Conservation (phyloP, 2,888 invertebrate genomes). For the Himalopsyche japonica region DNA sequence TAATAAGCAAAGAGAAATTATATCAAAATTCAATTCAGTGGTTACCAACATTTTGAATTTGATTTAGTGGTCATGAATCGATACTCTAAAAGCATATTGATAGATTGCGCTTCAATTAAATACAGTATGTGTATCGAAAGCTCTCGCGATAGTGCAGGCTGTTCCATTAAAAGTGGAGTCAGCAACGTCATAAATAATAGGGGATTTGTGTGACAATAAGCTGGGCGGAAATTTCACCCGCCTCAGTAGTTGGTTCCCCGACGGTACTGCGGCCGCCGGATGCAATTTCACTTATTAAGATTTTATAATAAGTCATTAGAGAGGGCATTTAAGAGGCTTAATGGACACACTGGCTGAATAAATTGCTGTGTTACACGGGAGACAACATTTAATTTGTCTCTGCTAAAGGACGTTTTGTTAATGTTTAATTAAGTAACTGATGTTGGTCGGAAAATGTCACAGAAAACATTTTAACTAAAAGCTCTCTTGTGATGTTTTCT, state of each 20-base stretch:
- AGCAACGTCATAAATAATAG: conserved; percentile 23
- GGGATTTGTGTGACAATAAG: conserved; percentile 32
- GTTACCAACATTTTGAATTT: too few relatives aligned
- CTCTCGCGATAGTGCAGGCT: neutral
- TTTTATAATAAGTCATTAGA: conserved; percentile 7
- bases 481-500: neutral
- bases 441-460: neutral
- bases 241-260: neutral
- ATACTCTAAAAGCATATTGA: neutral
- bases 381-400: conserved; percentile 1
- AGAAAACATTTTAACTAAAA: neutral
- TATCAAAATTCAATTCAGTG: too few relatives aligned
- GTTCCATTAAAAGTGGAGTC: conserved; percentile 18
- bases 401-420: neutral
- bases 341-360: neutral
- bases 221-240: neutral
- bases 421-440: neutral
- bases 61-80: too few relatives aligned
- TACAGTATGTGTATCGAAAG: neutral
- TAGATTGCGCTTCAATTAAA: neutral
- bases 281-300: conserved; percentile 1
- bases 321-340: neutral
- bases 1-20: too few relatives aligned
- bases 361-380: neutral
- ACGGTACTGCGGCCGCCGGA: neutral